A percentile compares a stretch with the other conserved stretches of the same genome.
These are phyloP conservation scores for Nemopilema nomurai DNA, from an alignment of 30 jellyfish, hydroid and myxozoan species.

Conservation along the genomic window DNA sequence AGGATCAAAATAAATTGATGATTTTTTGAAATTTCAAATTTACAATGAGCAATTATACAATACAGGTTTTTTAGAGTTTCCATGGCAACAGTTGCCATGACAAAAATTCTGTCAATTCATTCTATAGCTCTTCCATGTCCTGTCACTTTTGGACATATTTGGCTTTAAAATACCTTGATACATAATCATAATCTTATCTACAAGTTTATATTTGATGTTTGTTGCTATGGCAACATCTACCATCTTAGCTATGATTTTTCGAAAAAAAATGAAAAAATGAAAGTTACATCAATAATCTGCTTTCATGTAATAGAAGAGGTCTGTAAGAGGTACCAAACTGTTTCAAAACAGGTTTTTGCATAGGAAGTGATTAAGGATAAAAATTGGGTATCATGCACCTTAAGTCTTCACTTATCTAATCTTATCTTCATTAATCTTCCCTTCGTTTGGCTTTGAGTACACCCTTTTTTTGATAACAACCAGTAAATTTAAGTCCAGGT, in stretches of 20 bases:
- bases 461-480: no score
- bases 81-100: slow-evolving; percentile 24
- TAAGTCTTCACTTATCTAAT: no score
- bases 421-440: no score
- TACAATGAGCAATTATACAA: background rate
- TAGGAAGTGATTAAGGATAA: background rate
- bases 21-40: slow-evolving; percentile 9
- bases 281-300: background rate
- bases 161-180: background rate
- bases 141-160: background rate
- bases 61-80: background rate
- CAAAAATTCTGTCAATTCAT: background rate
- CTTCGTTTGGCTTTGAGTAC: no score
- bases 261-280: background rate
- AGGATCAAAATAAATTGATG: slow-evolving; percentile 12
- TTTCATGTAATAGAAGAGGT: background rate
- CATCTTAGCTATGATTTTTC: slow-evolving; percentile 22
- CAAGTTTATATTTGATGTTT: slow-evolving; percentile 8
- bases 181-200: slow-evolving; percentile 13
- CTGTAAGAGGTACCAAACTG: background rate
- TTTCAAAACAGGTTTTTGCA: background rate
- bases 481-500: no score
- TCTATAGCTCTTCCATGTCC: background rate
- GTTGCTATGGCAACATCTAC: slow-evolving; percentile 36
- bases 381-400: background rate